phyloP scores from a whole-genome alignment of 2,797 vertebrate species.

The Falco berigora region DNA sequence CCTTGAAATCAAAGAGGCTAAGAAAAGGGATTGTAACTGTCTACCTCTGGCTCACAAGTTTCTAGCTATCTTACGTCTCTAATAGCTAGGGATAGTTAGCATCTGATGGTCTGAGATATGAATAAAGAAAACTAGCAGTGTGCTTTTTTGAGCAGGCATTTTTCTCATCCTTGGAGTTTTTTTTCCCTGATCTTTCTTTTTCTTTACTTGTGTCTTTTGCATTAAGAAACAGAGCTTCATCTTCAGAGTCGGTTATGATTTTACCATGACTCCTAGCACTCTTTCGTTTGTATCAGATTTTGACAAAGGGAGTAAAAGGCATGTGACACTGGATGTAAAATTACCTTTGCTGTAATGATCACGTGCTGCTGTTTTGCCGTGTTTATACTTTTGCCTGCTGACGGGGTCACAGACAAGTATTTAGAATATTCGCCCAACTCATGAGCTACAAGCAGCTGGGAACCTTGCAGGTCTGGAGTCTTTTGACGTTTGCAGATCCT shows the following conservation, averaged over 20 bases:
- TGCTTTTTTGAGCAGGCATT: background rate
- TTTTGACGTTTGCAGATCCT: background rate
- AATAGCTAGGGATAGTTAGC: background rate
- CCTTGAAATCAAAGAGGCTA: background rate
- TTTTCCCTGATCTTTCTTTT: background rate
- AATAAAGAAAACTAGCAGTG: accelerated
- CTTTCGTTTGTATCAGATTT: background rate
- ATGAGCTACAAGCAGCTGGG: background rate
- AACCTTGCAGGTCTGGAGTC: background rate
- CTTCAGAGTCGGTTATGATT: background rate
- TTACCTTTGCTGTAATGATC: background rate
- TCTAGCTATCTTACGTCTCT: background rate
- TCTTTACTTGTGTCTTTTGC: background rate
- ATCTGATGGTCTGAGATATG: background rate
- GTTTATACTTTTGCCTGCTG: background rate
- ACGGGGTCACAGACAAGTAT: background rate
- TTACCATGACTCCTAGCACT: background rate
- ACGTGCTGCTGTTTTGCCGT: background rate
- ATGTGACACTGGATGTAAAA: background rate
- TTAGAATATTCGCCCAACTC: background rate
- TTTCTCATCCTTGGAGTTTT: background rate
- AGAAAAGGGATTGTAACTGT: background rate
- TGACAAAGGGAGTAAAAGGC: background rate
- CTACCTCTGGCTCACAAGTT: background rate
- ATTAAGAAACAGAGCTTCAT: background rate